These are phyloP conservation scores for Tyria jacobaeae DNA, from an alignment of 2,888 invertebrate genomes.

Conservation along the genomic window DNA sequence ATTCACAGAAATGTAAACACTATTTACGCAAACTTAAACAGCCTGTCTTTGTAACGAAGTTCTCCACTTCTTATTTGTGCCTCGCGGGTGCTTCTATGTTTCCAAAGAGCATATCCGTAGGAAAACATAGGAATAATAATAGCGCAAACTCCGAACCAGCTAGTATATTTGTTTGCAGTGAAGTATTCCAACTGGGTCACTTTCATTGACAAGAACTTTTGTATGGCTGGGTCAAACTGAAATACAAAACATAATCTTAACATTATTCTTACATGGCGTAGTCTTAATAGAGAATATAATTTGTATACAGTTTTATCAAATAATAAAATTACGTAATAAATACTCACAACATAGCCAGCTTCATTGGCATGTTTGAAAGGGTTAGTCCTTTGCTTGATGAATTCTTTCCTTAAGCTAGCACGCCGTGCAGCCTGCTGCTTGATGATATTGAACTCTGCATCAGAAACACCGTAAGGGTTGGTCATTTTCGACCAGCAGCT, in stretches of 20 bases:
- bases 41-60: constrained; percentile 91
- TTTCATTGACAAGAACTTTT: constrained; percentile 91
- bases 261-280: not conserved
- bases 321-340: constrained; percentile 76
- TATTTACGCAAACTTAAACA: constrained; percentile 88
- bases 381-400: constrained; percentile 89
- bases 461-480: constrained; percentile 85
- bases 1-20: constrained; percentile 15
- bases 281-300: constrained; percentile 25
- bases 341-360: constrained; percentile 91
- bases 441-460: constrained; percentile 80
- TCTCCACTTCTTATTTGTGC: constrained; percentile 89
- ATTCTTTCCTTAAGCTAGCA: constrained; percentile 88
- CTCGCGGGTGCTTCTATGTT: constrained; percentile 85
- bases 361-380: constrained; percentile 90
- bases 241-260: constrained; percentile 57
- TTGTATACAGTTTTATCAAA: constrained; percentile 10
- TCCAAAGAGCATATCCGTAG: constrained; percentile 84
- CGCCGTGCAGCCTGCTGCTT: constrained; percentile 88
- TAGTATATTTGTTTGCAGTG: constrained; percentile 87
- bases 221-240: constrained; percentile 93
- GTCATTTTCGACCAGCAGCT: constrained; percentile 63
- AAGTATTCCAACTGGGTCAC: constrained; percentile 89
- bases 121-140: constrained; percentile 86
- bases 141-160: constrained; percentile 80